Evolutionary conservation across 2,797 vertebrate genomes (phyloP), one percentile per base, ranked within the genome.

Genomic region (Morelia viridis): DNA sequence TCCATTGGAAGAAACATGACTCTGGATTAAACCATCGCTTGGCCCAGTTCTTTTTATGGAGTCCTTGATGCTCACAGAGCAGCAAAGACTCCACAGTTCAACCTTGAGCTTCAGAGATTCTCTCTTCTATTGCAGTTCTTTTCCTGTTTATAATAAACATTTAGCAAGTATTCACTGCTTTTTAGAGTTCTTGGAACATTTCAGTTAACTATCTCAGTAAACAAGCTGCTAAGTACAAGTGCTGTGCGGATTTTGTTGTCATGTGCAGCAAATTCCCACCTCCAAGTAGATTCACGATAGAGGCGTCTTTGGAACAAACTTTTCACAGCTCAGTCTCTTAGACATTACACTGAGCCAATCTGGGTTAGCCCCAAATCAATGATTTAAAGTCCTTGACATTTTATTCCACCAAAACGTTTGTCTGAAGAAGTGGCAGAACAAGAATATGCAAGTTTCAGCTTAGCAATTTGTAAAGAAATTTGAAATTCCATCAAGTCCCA

Each of bases 381-480:
- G 28, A 60, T 71, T 35, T 88, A 53, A 92, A 71, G 92, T 95
- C 94, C 96, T 93, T 56, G 89, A 61, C 61, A 17, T 87, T 93
- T 93, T 22, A 6, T 1, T 26, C 80, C 85, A 56, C 89, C 58
- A 80, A 89, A 5, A 22, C 11, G 17, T 87, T 84, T 86, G 56
- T 90, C 92, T 88, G 13, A 91, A 4, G 5, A 89, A 71, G 64
- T 57, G 28, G 19, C 41, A 80, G 71, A 80, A 46, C 26, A 28
- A 26, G 13, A 5, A 95, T 89, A 88, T 57, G 0, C 65, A 90
- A 94, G 92, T 92, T 90, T 86, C 89, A 88, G 28, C 76, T 95
- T 95, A 91, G 91, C 94, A 94, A 92, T 92, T 93, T 93, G 94
- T 94, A 35, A 89, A 95, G 91, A 92, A 94, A 50, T 92, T 71